A percentile compares a stretch with the other conserved stretches of the same genome.
Conservation (phyloP, 2,888 invertebrate species). For the Lasioglossum villosulum region DNA sequence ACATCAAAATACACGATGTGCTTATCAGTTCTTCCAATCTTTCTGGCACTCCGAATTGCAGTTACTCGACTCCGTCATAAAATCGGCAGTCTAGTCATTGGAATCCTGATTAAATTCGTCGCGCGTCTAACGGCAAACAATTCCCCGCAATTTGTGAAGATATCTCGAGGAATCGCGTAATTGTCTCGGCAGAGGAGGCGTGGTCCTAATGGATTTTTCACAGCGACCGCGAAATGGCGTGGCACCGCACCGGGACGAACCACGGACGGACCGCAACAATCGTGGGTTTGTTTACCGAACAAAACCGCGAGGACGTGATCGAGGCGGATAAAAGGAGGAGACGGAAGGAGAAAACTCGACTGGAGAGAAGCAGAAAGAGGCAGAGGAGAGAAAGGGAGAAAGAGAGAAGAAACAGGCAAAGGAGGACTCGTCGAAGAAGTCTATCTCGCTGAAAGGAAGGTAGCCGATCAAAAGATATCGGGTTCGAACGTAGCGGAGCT, state of each 20-base stretch:
- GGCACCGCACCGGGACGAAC: constrained; percentile 34
- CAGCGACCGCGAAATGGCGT: constrained; percentile 65
- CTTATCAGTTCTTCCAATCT: neutral
- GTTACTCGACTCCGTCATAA: neutral
- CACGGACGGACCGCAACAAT: constrained; percentile 64
- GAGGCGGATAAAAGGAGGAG: constrained; percentile 29
- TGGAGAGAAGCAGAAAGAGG: neutral
- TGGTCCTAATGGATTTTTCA: constrained; percentile 77
- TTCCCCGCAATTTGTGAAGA: neutral
- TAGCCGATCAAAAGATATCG: constrained; percentile 67
- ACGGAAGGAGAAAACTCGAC: constrained; percentile 19
- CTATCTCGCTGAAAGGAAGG: constrained; percentile 58
- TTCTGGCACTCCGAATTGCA: neutral
- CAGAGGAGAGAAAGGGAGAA: neutral
- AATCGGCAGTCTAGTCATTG: neutral
- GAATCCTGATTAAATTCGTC: neutral
- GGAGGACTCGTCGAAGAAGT: constrained; percentile 28
- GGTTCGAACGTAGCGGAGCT: constrained; percentile 39
- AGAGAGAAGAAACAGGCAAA: neutral
- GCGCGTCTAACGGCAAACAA: neutral
- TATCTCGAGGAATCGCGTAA: constrained; percentile 28
- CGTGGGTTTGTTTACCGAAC: constrained; percentile 74
- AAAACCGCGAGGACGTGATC: constrained; percentile 66
- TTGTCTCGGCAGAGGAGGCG: constrained; percentile 53
- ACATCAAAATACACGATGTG: neutral